Evolutionary conservation across 2,888 invertebrate genomes (phyloP).

Genomic region (Meganola albula): DNA sequence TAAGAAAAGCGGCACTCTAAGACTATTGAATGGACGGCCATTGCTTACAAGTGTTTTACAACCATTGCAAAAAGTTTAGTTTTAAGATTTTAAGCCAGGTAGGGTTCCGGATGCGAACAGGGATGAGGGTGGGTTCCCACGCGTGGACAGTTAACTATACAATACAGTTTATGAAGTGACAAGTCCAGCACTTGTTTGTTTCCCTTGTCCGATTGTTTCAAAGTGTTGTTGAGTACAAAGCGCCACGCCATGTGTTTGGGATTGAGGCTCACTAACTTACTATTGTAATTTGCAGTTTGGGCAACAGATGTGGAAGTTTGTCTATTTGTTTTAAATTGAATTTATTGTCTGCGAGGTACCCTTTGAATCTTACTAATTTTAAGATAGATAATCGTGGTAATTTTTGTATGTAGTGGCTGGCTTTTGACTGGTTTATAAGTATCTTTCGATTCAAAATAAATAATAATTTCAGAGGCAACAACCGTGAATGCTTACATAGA

Average conservation of each 20-base stretch:
- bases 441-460: too few species aligned
- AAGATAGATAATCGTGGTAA: too few species aligned
- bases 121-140: slow-evolving; percentile 54
- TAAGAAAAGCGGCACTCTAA: slow-evolving; percentile 35
- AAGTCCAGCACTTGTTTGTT: slow-evolving; percentile 54
- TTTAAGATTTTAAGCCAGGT: slow-evolving; percentile 42
- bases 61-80: slow-evolving; percentile 47
- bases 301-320: slow-evolving; percentile 47
- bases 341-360: too few species aligned
- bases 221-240: slow-evolving; percentile 49
- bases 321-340: slow-evolving; percentile 20
- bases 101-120: slow-evolving; percentile 68
- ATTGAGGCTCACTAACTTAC: slow-evolving; percentile 24
- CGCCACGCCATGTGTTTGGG: slow-evolving; percentile 60
- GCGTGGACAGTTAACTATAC: slow-evolving; percentile 48
- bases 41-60: slow-evolving; percentile 67
- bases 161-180: slow-evolving; percentile 63
- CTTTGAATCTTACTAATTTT: too few species aligned
- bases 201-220: slow-evolving; percentile 41
- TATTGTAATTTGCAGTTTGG: slow-evolving; percentile 34
- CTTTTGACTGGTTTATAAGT: too few species aligned
- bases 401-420: too few species aligned
- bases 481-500: too few species aligned
- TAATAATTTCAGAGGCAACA: too few species aligned
- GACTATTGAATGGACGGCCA: slow-evolving; percentile 49